Base-by-base conservation (phyloP, 2,113 vertebrate genomes). In the Castor canadensis region DNA sequence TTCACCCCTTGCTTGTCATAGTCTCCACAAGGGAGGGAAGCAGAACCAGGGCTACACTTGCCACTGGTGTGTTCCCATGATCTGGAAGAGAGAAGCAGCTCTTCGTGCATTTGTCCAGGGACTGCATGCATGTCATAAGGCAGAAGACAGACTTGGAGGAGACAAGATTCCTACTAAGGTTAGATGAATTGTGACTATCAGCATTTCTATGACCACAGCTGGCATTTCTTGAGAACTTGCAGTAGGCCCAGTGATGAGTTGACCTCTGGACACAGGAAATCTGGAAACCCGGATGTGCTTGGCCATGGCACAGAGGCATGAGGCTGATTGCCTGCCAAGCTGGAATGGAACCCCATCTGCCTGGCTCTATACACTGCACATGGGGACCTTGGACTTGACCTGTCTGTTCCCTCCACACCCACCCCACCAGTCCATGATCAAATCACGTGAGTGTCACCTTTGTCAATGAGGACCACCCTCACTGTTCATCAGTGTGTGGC, bases 1-100 rank as follows among this genome's bases (percentile, higher is more conserved):
- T 72, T 38, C 32, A 24, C 47, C 4, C 1, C 28, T 40, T 1
- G 8, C 4, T 62, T 24, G 5, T 49, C 6, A 11, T 22, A 2
- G 1, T 28, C 54, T 40, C 15, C 35, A 16, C 64, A 32, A 12
- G 2, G 2, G 40, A 1, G n/a, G 2, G 43, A 17, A 0, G n/a
- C 15, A 40, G 40, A 43, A 17, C 24, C 4, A 35, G 22, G 22
- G 79, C n/a, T n/a, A n/a, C n/a, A n/a, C n/a, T n/a, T n/a, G n/a
- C n/a, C n/a, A n/a, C n/a, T n/a, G n/a, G n/a, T n/a, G n/a, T n/a
- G n/a, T n/a, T n/a, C n/a, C n/a, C n/a, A n/a, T n/a, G n/a, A n/a
- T n/a, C n/a, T n/a, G n/a, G n/a, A n/a, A n/a, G n/a, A n/a, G n/a
- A n/a, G n/a, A n/a, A n/a, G n/a, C n/a, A n/a, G n/a, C 8, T 20